These are phyloP conservation scores for Heliconius melpomene DNA, from an alignment of 1,140 invertebrate species.

Conservation along the genomic window DNA sequence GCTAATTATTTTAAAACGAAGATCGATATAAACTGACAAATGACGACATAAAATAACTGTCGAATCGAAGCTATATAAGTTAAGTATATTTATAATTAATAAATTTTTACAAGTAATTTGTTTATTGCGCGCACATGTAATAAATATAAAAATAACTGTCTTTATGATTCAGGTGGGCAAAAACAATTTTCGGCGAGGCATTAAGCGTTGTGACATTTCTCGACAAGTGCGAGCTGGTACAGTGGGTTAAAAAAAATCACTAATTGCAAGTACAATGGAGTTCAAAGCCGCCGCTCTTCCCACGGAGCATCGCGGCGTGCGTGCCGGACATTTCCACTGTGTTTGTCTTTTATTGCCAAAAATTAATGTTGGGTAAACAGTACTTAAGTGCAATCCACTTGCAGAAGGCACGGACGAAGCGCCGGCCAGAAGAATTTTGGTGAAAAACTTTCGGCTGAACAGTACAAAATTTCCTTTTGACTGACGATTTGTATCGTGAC, in stretches of 20 bases:
- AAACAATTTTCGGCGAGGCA: constrained; percentile 66
- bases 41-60: neutral
- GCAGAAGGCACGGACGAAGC: constrained; percentile 34
- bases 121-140: neutral
- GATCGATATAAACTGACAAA: neutral
- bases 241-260: constrained; percentile 60
- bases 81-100: constrained; percentile 38
- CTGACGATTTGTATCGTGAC: neutral
- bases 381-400: constrained; percentile 62
- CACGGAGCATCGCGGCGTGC: constrained; percentile 69
- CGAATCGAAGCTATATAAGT: constrained; percentile 17
- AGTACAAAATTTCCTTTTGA: neutral
- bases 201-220: constrained; percentile 71
- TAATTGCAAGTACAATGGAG: constrained; percentile 76
- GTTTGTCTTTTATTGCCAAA: constrained; percentile 79
- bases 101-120: constrained; percentile 40
- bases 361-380: constrained; percentile 79
- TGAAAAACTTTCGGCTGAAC: neutral
- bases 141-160: constrained; percentile 38
- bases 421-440: constrained; percentile 15
- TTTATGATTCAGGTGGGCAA: constrained; percentile 53
- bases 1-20: neutral
- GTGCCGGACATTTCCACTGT: constrained; percentile 71
- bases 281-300: constrained; percentile 77
- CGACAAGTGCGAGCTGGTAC: constrained; percentile 61